These are phyloP conservation scores for Coelopa pilipes DNA, from an alignment of 2,888 invertebrate species.

Conservation along the genomic window DNA sequence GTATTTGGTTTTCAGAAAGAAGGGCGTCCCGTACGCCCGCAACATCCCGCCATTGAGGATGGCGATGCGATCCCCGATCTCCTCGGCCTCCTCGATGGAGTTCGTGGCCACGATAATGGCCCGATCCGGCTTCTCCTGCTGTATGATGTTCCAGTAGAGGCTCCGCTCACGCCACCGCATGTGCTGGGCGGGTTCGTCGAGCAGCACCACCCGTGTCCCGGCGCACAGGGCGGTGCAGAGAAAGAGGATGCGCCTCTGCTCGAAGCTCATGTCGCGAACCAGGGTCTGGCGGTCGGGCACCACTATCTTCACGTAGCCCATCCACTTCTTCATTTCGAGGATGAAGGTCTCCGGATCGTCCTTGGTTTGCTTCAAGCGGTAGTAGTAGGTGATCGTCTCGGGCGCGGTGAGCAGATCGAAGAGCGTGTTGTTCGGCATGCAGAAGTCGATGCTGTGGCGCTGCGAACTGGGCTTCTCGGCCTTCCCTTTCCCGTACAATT, in stretches of 20 bases:
- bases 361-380: conserved; percentile 70
- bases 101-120: conserved; percentile 84
- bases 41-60: conserved; percentile 83
- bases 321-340: conserved; percentile 72
- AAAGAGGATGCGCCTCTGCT: conserved; percentile 78
- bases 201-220: conserved; percentile 69
- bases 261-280: conserved; percentile 72
- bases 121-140: conserved; percentile 75
- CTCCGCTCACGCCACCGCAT: conserved; percentile 79
- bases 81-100: conserved; percentile 89
- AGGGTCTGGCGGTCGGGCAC: conserved; percentile 71
- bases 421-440: conserved; percentile 83
- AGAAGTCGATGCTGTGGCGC: conserved; percentile 72
- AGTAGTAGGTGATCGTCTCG: conserved; percentile 84
- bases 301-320: conserved; percentile 72
- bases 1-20: conserved; percentile 82
- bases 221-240: conserved; percentile 80
- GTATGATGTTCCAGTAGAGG: conserved; percentile 82
- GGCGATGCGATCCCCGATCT: conserved; percentile 86
- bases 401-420: conserved; percentile 81
- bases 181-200: conserved; percentile 56
- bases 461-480: too few relatives aligned
- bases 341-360: conserved; percentile 67
- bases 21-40: conserved; percentile 82
- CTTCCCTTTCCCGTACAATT: conserved; percentile 67